These are phyloP conservation scores for Poecilia picta DNA, from an alignment of 2,797 vertebrate species.

Conservation along the genomic window DNA sequence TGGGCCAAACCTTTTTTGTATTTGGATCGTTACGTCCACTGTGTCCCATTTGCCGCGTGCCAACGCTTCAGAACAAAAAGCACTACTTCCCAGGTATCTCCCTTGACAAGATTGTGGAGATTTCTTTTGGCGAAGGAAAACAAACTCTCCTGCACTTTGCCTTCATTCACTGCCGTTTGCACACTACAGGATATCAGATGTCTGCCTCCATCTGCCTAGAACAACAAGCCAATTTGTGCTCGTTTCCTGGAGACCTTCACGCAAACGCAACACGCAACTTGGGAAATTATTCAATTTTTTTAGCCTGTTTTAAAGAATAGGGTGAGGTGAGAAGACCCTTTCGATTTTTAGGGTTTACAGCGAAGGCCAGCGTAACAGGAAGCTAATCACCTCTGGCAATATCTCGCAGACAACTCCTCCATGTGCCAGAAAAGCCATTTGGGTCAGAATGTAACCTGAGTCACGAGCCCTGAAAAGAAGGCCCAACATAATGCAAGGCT, in stretches of 20 bases:
- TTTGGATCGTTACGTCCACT: not conserved
- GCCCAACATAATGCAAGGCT: constrained; percentile 27
- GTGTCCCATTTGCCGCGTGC: not conserved
- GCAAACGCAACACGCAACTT: constrained; percentile 11
- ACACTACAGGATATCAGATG: constrained; percentile 46
- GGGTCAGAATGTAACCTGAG: constrained; percentile 49
- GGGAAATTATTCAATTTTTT: not conserved
- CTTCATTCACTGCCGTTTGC: constrained; percentile 33
- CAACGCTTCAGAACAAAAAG: not conserved
- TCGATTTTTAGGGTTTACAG: not conserved
- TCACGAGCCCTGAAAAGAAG: constrained; percentile 24
- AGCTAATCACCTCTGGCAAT: constrained; percentile 37
- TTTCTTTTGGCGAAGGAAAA: constrained; percentile 9
- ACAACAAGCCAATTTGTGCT: constrained; percentile 38
- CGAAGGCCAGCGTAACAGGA: constrained; percentile 21
- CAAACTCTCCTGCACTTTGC: constrained; percentile 8
- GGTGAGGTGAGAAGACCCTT: not conserved
- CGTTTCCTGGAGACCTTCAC: constrained; percentile 42
- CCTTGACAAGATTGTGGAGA: not conserved
- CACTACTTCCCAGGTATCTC: not conserved
- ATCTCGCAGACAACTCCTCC: constrained; percentile 23
- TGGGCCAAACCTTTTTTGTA: not conserved
- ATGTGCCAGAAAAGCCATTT: constrained; percentile 56
- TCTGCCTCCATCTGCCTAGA: constrained; percentile 49
- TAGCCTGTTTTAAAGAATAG: not conserved